Percentiles rank a stretch among this genome's conserved stretches.
Evolutionary conservation across 2,113 vertebrate genomes (phyloP).

Genomic region (Lampris incognitus): DNA sequence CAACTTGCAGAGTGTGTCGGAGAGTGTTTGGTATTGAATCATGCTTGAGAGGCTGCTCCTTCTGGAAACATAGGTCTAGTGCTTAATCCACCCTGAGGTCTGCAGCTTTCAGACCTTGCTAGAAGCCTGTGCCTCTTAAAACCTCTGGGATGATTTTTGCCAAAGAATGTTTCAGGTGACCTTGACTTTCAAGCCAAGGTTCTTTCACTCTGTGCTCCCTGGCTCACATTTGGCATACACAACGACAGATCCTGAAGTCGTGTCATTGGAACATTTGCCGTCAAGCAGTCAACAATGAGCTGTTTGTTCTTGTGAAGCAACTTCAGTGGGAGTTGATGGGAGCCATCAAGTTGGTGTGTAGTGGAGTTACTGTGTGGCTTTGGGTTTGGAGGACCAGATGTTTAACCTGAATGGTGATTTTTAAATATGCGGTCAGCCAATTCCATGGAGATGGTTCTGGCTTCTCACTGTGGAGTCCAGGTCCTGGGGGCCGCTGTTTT

Average conservation of each 20-base stretch:
- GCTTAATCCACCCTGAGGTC: slow-evolving; percentile 69
- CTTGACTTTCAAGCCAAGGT: slow-evolving; percentile 44
- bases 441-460: slow-evolving; percentile 61
- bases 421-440: slow-evolving; percentile 66
- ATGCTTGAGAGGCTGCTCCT: slow-evolving; percentile 71
- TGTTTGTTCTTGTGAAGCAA: slow-evolving; percentile 36
- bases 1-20: slow-evolving; percentile 68
- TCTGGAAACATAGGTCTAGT: slow-evolving; percentile 69
- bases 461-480: slow-evolving; percentile 49
- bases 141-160: slow-evolving; percentile 45
- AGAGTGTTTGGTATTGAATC: slow-evolving; percentile 71
- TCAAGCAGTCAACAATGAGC: slow-evolving; percentile 22
- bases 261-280: slow-evolving; percentile 16
- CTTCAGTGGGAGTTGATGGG: slow-evolving; percentile 27
- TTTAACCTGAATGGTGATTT: slow-evolving; percentile 62
- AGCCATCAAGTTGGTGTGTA: slow-evolving; percentile 44
- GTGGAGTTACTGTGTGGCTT: slow-evolving; percentile 45
- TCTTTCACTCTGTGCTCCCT: slow-evolving; percentile 24
- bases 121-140: slow-evolving; percentile 40
- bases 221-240: slow-evolving; percentile 10
- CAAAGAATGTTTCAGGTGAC: slow-evolving; percentile 46
- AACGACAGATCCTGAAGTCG: not conserved
- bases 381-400: slow-evolving; percentile 64
- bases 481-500: slow-evolving; percentile 61
- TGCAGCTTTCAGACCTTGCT: slow-evolving; percentile 59